phyloP scores from a whole-genome alignment of 2,888 invertebrate species.

The Noctua fimbriata region DNA sequence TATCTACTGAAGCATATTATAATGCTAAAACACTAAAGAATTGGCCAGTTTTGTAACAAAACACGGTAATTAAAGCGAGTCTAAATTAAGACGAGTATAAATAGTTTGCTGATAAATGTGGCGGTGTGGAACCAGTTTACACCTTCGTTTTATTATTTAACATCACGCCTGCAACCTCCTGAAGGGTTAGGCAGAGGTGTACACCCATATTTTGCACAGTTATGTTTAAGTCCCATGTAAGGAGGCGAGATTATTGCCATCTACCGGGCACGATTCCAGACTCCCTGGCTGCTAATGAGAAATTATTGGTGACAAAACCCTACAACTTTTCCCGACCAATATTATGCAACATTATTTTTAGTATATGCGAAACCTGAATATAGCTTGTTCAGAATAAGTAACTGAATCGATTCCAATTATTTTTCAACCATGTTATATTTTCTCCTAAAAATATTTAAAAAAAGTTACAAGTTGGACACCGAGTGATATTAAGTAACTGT shows the following conservation, averaged over 20 bases:
- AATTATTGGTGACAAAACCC: background rate
- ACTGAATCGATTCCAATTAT: too few relatives aligned
- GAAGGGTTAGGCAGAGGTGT: background rate
- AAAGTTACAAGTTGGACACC: too few relatives aligned
- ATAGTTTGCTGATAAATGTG: constrained; percentile 51
- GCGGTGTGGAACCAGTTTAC: background rate
- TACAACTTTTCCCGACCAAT: background rate
- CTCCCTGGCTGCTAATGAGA: too few relatives aligned
- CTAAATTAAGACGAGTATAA: constrained; percentile 52
- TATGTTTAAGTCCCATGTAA: background rate
- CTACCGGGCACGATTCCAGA: background rate
- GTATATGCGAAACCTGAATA: too few relatives aligned
- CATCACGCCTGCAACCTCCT: background rate
- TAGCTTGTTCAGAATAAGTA: too few relatives aligned
- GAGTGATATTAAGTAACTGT: too few relatives aligned
- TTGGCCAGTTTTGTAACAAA: constrained; percentile 17
- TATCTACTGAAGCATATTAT: background rate
- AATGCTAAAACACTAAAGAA: constrained; percentile 28
- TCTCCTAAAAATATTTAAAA: too few relatives aligned
- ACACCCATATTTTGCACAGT: background rate
- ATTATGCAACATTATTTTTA: too few relatives aligned
- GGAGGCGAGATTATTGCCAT: background rate
- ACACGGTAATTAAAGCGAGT: constrained; percentile 31
- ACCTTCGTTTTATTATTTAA: background rate
- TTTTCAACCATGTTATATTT: too few relatives aligned